Conservation (phyloP, 2,797 vertebrate genomes). For the Botia almorhae region DNA sequence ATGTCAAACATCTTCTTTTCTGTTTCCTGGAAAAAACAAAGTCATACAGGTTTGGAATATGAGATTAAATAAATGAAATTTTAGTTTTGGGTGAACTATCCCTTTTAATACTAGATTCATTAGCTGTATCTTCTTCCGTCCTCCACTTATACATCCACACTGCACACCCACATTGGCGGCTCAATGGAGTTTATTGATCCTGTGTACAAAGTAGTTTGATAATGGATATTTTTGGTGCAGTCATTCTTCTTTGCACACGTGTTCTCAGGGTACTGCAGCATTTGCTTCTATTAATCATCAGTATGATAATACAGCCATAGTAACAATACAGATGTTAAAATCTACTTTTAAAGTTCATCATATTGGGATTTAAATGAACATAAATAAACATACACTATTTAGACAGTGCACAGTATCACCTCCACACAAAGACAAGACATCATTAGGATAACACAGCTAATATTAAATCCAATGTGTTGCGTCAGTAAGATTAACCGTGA, state of each 20-base stretch:
- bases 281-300: neutral
- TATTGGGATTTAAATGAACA: neutral
- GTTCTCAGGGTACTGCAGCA: neutral
- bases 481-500: too few species aligned
- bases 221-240: slow-evolving; percentile 11
- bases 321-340: neutral
- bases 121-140: neutral
- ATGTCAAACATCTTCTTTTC: neutral
- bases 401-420: neutral
- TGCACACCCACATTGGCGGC: neutral
- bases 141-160: slow-evolving; percentile 1
- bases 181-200: slow-evolving; percentile 27
- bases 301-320: neutral
- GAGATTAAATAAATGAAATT: neutral
- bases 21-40: neutral
- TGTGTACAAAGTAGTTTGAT: slow-evolving; percentile 15
- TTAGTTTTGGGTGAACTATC: neutral
- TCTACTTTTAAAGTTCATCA: neutral
- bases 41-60: neutral
- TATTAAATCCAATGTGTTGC: too few species aligned
- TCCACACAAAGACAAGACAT: neutral
- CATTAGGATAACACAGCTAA: too few species aligned
- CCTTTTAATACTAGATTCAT: neutral
- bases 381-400: neutral
- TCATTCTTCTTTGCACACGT: neutral